A percentile compares a stretch with the other conserved stretches of the same genome.
These are phyloP conservation scores for Triplophysa dalaica DNA, from an alignment of 2,113 vertebrate species.

Conservation along the genomic window DNA sequence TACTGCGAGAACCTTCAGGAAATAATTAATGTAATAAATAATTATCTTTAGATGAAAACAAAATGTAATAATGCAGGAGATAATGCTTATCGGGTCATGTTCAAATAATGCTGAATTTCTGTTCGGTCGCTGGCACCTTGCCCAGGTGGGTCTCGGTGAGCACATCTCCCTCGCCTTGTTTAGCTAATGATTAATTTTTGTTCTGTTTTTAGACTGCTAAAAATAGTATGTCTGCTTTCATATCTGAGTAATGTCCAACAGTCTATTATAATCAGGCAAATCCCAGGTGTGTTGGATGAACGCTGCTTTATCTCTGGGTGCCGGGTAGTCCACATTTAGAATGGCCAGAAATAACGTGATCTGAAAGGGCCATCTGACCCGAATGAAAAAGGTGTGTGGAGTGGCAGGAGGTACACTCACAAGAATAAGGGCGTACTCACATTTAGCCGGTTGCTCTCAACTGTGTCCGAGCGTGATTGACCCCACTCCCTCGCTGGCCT, in stretches of 20 bases:
- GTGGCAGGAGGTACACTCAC: constrained; percentile 25
- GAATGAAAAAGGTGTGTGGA: constrained; percentile 45
- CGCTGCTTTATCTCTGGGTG: constrained; percentile 47
- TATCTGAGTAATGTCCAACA: constrained; percentile 46
- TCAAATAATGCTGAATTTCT: neutral
- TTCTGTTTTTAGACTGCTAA: constrained; percentile 48
- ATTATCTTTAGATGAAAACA: neutral
- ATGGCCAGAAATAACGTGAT: constrained; percentile 51
- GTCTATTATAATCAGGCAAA: constrained; percentile 44
- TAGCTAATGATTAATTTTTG: constrained; percentile 54
- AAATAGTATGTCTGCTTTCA: constrained; percentile 54
- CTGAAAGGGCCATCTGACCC: constrained; percentile 46
- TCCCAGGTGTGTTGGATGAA: constrained; percentile 51
- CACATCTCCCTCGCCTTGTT: constrained; percentile 11
- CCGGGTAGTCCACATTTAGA: constrained; percentile 50
- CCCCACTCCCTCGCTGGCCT: too few relatives aligned
- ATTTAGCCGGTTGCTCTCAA: too few relatives aligned
- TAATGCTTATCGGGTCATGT: neutral
- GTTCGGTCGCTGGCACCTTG: constrained; percentile 3
- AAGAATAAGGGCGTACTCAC: constrained; percentile 19
- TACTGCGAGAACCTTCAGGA: neutral
- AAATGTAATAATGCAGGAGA: neutral
- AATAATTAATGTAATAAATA: neutral
- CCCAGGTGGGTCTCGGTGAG: constrained; percentile 12
- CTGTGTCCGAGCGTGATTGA: too few relatives aligned